phyloP scores from a whole-genome alignment of 2,113 vertebrate species.

The Calidris pugnax region DNA sequence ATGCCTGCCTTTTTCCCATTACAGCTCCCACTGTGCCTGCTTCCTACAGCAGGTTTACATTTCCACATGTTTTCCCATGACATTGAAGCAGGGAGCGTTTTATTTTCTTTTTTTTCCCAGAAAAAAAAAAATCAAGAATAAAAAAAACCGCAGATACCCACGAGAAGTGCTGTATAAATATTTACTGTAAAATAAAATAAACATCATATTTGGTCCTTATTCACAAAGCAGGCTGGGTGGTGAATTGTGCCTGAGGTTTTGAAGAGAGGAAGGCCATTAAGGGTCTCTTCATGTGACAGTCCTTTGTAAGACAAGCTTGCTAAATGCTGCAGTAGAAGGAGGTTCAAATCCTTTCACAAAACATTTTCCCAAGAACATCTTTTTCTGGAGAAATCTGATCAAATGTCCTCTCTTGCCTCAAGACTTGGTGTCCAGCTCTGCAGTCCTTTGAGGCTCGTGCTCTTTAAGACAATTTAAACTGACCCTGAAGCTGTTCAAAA shows the following conservation, averaged over 20 bases:
- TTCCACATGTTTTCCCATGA: slow-evolving; percentile 42
- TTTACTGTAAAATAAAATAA: slow-evolving; percentile 37
- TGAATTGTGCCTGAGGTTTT: not conserved
- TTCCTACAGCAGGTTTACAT: slow-evolving; percentile 30
- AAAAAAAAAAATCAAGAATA: not conserved
- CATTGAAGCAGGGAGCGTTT: not conserved
- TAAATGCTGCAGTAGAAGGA: not conserved
- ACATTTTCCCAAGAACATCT: not conserved
- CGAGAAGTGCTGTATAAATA: not conserved
- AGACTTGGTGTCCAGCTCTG: not conserved
- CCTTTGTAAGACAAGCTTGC: not conserved
- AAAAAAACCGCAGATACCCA: not conserved
- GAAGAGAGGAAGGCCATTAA: not conserved
- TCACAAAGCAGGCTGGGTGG: not conserved
- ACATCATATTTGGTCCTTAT: not conserved
- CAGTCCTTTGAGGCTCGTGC: not conserved
- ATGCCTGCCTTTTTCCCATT: slow-evolving; percentile 21
- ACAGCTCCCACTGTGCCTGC: not conserved
- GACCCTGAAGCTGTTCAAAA: not conserved
- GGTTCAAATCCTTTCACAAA: not conserved
- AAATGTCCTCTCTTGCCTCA: not conserved
- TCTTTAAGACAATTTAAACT: not conserved
- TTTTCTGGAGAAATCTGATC: not conserved
- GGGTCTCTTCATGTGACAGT: not conserved
- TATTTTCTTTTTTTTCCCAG: not conserved